A percentile compares a stretch with the other conserved stretches of the same genome.
These are phyloP conservation scores for Thinocorus orbignyianus DNA, from an alignment of 2,113 vertebrate species.

Conservation along the genomic window DNA sequence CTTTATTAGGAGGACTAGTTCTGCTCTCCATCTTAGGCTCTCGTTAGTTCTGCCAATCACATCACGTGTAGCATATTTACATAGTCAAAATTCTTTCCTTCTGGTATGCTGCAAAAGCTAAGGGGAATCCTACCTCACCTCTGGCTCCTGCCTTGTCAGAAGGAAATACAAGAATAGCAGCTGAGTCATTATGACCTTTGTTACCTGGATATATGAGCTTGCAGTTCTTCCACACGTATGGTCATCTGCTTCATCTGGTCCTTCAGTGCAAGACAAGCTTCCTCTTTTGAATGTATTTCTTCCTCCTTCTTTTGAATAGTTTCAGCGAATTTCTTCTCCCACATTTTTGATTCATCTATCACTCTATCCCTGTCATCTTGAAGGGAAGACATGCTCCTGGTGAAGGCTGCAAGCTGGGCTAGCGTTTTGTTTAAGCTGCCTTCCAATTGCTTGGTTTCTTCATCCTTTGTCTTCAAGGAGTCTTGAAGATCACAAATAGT, in stretches of 20 bases:
- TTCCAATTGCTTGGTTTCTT: conserved; percentile 80
- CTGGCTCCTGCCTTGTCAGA: background rate
- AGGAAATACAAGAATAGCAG: background rate
- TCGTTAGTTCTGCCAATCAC: background rate
- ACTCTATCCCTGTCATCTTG: conserved; percentile 95
- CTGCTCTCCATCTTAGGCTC: background rate
- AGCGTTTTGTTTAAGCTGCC: conserved; percentile 85
- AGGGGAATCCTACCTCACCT: background rate
- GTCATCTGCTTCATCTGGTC: conserved; percentile 81
- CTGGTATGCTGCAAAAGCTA: background rate
- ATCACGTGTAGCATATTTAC: background rate
- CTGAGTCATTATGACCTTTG: background rate
- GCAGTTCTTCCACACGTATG: conserved; percentile 79
- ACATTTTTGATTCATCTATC: conserved; percentile 88
- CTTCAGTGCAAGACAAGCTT: conserved; percentile 72
- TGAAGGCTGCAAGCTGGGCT: conserved; percentile 91
- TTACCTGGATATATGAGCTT: conserved; percentile 77
- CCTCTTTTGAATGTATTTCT: conserved; percentile 83
- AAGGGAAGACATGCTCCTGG: conserved; percentile 94
- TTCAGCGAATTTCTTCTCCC: conserved; percentile 89
- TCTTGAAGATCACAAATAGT: conserved; percentile 73
- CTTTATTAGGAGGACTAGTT: background rate
- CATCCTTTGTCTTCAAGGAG: conserved; percentile 74
- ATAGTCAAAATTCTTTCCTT: background rate
- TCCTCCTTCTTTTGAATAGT: conserved; percentile 89